phyloP scores from a whole-genome alignment of 2,888 invertebrate species.

The Atrina japonica region DNA sequence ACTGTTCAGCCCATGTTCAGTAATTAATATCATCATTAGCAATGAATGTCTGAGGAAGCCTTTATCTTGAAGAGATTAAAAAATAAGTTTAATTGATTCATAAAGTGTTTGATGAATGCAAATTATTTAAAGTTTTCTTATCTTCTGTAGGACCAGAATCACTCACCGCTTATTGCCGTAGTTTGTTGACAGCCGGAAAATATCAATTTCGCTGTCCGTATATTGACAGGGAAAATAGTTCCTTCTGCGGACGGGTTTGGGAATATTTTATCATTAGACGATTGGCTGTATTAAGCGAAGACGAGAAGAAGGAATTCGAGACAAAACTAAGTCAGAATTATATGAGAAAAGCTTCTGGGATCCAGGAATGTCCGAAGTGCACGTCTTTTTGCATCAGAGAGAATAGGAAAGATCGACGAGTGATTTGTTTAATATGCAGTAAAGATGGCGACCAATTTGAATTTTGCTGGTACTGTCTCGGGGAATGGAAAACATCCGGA shows the following conservation, averaged over 20 bases:
- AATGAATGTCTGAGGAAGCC: too few species aligned
- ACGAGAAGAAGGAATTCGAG: slow-evolving; percentile 55
- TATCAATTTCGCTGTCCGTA: slow-evolving; percentile 56
- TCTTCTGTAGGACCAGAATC: too few species aligned
- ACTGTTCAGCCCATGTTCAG: too few species aligned
- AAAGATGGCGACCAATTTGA: slow-evolving; percentile 43
- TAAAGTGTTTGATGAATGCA: too few species aligned
- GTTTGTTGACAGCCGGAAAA: slow-evolving; percentile 47
- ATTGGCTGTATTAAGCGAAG: slow-evolving; percentile 52
- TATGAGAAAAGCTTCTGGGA: slow-evolving; percentile 47
- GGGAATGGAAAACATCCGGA: slow-evolving; percentile 42
- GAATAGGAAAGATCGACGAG: slow-evolving; percentile 44
- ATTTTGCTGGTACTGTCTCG: slow-evolving; percentile 59
- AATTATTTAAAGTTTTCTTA: too few species aligned
- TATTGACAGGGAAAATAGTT: slow-evolving; percentile 20
- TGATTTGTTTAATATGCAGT: too few species aligned
- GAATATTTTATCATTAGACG: slow-evolving; percentile 51
- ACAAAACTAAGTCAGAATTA: slow-evolving; percentile 55
- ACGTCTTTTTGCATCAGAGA: slow-evolving; percentile 43
- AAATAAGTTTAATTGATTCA: too few species aligned
- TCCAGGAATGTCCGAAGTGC: slow-evolving; percentile 57
- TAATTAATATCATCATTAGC: too few species aligned
- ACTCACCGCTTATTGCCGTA: slow-evolving; percentile 54
- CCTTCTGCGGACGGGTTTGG: slow-evolving; percentile 52
- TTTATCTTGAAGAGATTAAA: too few species aligned